Evolutionary conservation across 2,888 invertebrate genomes (phyloP), one percentile per base, ranked within the genome.

Genomic region (Dexiosoma caninum): DNA sequence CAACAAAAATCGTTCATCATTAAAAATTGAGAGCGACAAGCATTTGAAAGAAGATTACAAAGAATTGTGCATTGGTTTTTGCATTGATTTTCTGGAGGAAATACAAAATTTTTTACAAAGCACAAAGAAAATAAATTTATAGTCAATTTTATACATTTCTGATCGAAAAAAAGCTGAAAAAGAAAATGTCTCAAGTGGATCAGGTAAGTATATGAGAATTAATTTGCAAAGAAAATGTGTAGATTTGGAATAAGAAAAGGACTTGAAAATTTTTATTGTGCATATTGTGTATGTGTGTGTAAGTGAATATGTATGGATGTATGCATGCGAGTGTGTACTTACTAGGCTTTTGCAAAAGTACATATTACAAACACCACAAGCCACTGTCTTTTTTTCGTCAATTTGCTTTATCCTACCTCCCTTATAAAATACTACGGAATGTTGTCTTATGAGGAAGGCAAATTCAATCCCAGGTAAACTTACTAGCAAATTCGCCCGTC

Each of bases 131-230:
- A 8, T 32, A 59, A 21, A 35, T 7, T 35, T 2, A 14, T 14
- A 14, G 1, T 10, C 19, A 30, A 8, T 62, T 12, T 16, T 42
- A 30, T 40, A 37, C 55, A 32, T 59, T 6, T 8, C 7, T 53
- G 16, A 53, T 46, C 6, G 6, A 27, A 3, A 27, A 16, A 49
- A 64, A 49, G 1, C 40, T 49, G 0, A 23, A 30, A 12, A 66
- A 44, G 10, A 0, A 8, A 44, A 85, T 85, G 85, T 85, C 85
- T 75, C 84, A 85, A 84, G 85, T 85, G 40, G 85, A 85, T 83
- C 84, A 85, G 81, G 85, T 85, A 84, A 83, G 82, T 82, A 79
- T 37, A 23, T 46, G 44, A 19, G 5, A 32, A 35, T 14, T 42
- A 30, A 14, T 0, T 37, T 37, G 37, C 0, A 21, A 44, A 0